phyloP scores from a whole-genome alignment of 2,888 invertebrate species.

The Drosophila peninsularis region DNA sequence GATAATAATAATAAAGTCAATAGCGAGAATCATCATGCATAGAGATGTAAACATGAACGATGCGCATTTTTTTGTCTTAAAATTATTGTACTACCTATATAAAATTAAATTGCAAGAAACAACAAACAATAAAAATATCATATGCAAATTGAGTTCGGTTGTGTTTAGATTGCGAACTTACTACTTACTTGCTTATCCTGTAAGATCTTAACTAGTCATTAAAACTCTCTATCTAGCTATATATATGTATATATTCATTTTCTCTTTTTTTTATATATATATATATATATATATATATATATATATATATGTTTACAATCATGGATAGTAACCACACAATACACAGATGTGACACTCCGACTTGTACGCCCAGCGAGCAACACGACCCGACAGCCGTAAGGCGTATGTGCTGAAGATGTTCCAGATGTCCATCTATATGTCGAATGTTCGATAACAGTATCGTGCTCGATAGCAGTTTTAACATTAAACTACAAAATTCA shows the following conservation, averaged over 20 bases:
- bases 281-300: background rate
- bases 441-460: background rate
- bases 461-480: background rate
- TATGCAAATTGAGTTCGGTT: constrained; percentile 55
- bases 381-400: background rate
- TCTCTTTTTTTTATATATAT: too few species aligned
- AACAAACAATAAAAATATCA: constrained; percentile 75
- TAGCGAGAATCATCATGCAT: constrained; percentile 33
- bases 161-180: constrained; percentile 1
- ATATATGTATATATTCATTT: background rate
- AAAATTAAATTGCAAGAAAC: constrained; percentile 60
- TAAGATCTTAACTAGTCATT: background rate
- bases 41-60: constrained; percentile 32
- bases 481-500: constrained; percentile 15
- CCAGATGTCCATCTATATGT: background rate
- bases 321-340: background rate
- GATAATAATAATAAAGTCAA: constrained; percentile 5
- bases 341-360: background rate
- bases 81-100: constrained; percentile 63
- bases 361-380: background rate
- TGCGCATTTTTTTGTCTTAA: constrained; percentile 65
- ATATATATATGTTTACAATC: background rate
- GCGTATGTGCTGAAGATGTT: background rate
- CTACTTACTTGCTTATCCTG: constrained; percentile 15
- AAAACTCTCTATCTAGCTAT: background rate